phyloP scores from a whole-genome alignment of 2,797 vertebrate genomes.

The Gallirallus australis region DNA sequence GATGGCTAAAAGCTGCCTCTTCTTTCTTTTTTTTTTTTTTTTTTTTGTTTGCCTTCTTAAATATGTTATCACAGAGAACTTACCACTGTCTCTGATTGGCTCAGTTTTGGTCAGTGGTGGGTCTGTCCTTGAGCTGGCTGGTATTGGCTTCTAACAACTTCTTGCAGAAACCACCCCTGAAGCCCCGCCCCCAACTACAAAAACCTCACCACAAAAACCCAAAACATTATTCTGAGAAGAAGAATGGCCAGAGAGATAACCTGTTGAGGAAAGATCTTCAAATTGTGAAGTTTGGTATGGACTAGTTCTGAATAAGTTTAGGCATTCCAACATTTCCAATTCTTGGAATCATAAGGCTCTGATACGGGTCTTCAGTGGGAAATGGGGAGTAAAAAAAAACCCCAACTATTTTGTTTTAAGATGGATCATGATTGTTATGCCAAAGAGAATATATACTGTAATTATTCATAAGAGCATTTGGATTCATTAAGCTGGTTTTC shows the following conservation, averaged over 20 bases:
- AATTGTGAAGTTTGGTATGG: fast-evolving
- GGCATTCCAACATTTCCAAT: neutral
- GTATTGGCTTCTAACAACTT: too few species aligned
- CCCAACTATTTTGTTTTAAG: neutral
- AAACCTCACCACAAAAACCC: too few species aligned
- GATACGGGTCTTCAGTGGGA: neutral
- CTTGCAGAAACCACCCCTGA: too few species aligned
- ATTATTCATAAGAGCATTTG: neutral
- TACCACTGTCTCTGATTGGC: too few species aligned
- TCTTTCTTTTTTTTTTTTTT: too few species aligned
- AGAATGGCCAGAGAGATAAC: neutral
- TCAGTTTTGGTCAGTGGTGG: too few species aligned
- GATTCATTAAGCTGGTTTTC: neutral
- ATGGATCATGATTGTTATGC: neutral
- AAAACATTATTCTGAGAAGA: neutral
- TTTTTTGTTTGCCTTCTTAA: too few species aligned
- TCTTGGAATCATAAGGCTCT: neutral
- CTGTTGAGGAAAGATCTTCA: neutral
- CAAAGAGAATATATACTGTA: neutral
- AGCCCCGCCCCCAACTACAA: too few species aligned
- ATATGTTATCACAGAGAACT: too few species aligned
- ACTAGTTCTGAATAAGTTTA: neutral
- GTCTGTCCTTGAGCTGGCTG: too few species aligned
- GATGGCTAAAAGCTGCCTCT: too few species aligned
- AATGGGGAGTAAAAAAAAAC: fast-evolving